Evolutionary conservation across 2,888 invertebrate genomes (phyloP), one percentile per base, ranked within the genome.

Genomic region (Meliscaeva auricollis): DNA sequence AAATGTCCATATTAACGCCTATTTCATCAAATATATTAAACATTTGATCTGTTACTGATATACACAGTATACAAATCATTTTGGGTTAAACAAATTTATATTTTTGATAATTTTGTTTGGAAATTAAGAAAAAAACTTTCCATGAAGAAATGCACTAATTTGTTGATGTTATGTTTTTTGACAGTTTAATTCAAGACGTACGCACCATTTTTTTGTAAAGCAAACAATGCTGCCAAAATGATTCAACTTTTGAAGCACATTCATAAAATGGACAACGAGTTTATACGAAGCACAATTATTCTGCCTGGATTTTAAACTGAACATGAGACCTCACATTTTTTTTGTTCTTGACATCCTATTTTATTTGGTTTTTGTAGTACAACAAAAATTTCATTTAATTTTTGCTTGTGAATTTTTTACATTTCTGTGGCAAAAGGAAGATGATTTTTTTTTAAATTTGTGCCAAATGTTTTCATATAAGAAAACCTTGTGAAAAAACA

Each of bases 1-100:
- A 82, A 11, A 90, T 72, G 15, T 87, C 66, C 6, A 89, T 77
- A 13, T 38, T 15, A 4, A 74, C 32, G 9, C 83, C 83, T 2
- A 69, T 26, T 2, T 69, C 35, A 8, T 74, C 74, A 26, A 78
- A 83, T 9, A 78, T 78, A 9, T 69, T 8, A 15, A 83, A 13
- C 17, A 50, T n/a, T 15, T 64, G 3, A 13, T 78, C 64, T 17
- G 74, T 60, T n/a, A 30, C 13, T 8, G 60, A 32, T 5, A 78
- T 5, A 22, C 83, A 83, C 30, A 83, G 20, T 38, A 83, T 69
- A 20, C 83, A 83, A 6, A 32, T 11, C 74, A 78, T 78, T 73
- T 56, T 46, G 1, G 9, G 17, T 41, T 52, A 11, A 6, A 17
- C 2, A 44, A 22, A 41, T 35, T 35, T 35, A 1, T 38, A 38